Conservation (phyloP, 2,888 invertebrate genomes). For the Watsonalla binaria region DNA sequence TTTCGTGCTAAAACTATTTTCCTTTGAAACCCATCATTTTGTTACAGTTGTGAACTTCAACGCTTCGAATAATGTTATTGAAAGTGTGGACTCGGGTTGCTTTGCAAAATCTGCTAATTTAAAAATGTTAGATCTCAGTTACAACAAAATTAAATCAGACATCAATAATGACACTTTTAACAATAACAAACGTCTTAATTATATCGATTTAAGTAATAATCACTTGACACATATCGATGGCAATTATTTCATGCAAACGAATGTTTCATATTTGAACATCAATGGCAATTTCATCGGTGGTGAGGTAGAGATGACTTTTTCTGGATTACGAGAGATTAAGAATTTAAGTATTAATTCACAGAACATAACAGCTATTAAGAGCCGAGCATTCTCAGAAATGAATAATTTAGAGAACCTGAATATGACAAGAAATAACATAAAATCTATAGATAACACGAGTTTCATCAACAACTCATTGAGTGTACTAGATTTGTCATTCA, state of each 20-base stretch:
- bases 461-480: slow-evolving; percentile 35
- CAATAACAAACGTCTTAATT: slow-evolving; percentile 38
- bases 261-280: slow-evolving; percentile 38
- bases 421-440: slow-evolving; percentile 48
- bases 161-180: slow-evolving; percentile 49
- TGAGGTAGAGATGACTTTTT: slow-evolving; percentile 41
- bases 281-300: slow-evolving; percentile 47
- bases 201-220: slow-evolving; percentile 50
- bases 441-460: slow-evolving; percentile 33
- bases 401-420: slow-evolving; percentile 37
- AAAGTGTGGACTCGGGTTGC: slow-evolving; percentile 45
- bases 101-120: slow-evolving; percentile 47
- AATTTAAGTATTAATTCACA: slow-evolving; percentile 43
- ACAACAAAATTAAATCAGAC: slow-evolving; percentile 41
- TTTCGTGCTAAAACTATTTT: slow-evolving; percentile 33
- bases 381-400: slow-evolving; percentile 43
- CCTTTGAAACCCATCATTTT: slow-evolving; percentile 47
- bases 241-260: slow-evolving; percentile 41
- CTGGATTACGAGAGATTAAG: slow-evolving; percentile 39
- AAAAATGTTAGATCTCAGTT: slow-evolving; percentile 44
- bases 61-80: slow-evolving; percentile 49
- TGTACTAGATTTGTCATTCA: slow-evolving; percentile 52
- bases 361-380: slow-evolving; percentile 35
- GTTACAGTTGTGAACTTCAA: slow-evolving; percentile 42
- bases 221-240: slow-evolving; percentile 40